Base-by-base conservation (phyloP, 2,797 vertebrate genomes). In the Coluber constrictor region DNA sequence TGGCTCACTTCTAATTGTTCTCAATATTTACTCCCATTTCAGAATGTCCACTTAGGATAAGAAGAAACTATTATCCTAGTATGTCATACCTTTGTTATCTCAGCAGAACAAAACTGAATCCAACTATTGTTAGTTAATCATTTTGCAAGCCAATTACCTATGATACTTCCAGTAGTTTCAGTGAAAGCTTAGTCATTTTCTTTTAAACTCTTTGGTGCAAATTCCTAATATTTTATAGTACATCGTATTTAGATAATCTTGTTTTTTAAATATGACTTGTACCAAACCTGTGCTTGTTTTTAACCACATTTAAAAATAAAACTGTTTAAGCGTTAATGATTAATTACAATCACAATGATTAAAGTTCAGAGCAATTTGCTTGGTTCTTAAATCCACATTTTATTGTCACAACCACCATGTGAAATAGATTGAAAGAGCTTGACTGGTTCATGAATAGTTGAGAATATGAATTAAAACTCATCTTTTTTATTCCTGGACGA, bases 1-100 rank as follows among this genome's bases (percentile, higher is more conserved):
- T 92, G 91, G 60, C 94, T 95, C 56, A 90, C 93, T 93, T 94
- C 90, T 94, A 94, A 93, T 93, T 94, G 90, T 91, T 90, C 57
- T 61, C 88, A 37, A 59, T 95, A 56, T 18, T 94, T 95, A 95
- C 94, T 86, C 91, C 32, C 90, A 5, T 7, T 5, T 92, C 60
- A 92, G 18, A 90, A 61, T 91, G 32, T 43, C 32, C 63, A 66
- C 91, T 86, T 59, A 94, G 51, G 54, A 54, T 43, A 27, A 89
- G 23, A 79, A 92, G 59, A 89, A 70, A 56, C 57, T 83, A 6
- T 94, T 0, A 0, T 92, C 94, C 91, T 94, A 13, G 90, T 94
- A 86, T 29, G 51, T 94, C 93, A 90, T 91, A 0, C 0, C 16
- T 95, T 95, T 94, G 79, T 88, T 66, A 90, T 92, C 70, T 93